Evolutionary conservation across 2,797 vertebrate species (phyloP), one percentile per base, ranked within the genome.

Genomic region (Tiaroga cobitis): DNA sequence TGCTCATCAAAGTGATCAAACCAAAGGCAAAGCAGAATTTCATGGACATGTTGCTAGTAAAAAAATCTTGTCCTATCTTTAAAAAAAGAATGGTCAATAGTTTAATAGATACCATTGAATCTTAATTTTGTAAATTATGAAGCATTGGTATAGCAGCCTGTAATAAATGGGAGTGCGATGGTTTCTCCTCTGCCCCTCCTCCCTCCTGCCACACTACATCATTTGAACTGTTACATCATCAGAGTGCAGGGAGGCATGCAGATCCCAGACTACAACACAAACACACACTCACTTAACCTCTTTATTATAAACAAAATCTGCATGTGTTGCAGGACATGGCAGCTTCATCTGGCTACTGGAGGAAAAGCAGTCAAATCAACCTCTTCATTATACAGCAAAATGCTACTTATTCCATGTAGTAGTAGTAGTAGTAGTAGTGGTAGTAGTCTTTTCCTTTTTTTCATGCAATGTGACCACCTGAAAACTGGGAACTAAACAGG

Each of bases 161-260:
- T 73, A 63, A 80, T 80, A 73, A 80, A 85, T 63, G 4, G 0
- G 41, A 43, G 65, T 46, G 56, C 65, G 63, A 84, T 84, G 8
- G 24, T 65, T 61, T 87, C 63, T 78, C 32, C 8, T 72, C 32
- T 85, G 32, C 79, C 65, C 82, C 78, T 76, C 68, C 72, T 61
- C 73, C 80, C 39, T 70, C 41, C 74, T 85, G 86, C 51, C 82
- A 84, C 79, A 87, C 72, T 81, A 85, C 80, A 82, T 85, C 83
- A 87, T 65, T 59, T 80, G 79, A 84, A 65, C 67, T 0, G 67
- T 87, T 85, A 81, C 78, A 87, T 87, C 86, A 85, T 56, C 83
- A 79, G 72, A 84, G 83, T 82, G 72, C 79, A 85, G 51, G 24
- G 79, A 79, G 72, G 83, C 86, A 82, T 85, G 65, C 73, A 82